These are phyloP conservation scores for Seira ritae DNA, from an alignment of 2,888 invertebrate species.

Conservation along the genomic window DNA sequence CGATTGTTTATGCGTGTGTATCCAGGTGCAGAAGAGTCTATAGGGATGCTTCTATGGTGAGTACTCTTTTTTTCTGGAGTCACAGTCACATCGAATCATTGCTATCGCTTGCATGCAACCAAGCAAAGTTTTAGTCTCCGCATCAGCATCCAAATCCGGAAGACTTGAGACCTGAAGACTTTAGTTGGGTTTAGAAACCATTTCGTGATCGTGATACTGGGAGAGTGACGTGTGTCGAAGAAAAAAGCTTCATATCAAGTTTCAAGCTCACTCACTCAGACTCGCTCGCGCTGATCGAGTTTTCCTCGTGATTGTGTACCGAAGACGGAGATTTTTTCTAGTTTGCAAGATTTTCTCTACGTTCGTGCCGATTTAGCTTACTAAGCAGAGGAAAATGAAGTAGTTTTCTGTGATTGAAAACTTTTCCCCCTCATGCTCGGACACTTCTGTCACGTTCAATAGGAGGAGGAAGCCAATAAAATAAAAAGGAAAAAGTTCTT, in stretches of 20 bases:
- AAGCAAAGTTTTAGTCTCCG: neutral
- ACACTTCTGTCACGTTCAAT: constrained; percentile 63
- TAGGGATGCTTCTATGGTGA: neutral
- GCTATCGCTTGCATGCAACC: neutral
- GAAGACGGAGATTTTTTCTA: too few species aligned
- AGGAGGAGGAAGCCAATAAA: constrained; percentile 58
- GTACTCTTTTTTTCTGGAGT: neutral
- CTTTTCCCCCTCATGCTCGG: constrained; percentile 54
- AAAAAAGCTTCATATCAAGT: constrained; percentile 5
- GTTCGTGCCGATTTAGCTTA: constrained; percentile 49
- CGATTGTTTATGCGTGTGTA: neutral
- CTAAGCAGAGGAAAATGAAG: constrained; percentile 55
- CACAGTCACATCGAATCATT: too few species aligned
- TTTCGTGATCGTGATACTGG: constrained; percentile 1
- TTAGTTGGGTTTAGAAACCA: too few species aligned
- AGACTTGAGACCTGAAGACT: too few species aligned
- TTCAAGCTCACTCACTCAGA: constrained; percentile 6
- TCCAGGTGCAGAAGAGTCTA: neutral
- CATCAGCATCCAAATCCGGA: neutral
- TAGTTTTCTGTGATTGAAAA: constrained; percentile 61
- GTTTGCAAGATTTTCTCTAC: constrained; percentile 34
- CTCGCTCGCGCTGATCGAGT: neutral
- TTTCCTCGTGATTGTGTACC: too few species aligned
- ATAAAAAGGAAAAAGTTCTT: constrained; percentile 31
- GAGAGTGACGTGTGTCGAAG: constrained; percentile 1